Evolutionary conservation across 1,140 invertebrate genomes (phyloP).

Genomic region (Halotydeus destructor): DNA sequence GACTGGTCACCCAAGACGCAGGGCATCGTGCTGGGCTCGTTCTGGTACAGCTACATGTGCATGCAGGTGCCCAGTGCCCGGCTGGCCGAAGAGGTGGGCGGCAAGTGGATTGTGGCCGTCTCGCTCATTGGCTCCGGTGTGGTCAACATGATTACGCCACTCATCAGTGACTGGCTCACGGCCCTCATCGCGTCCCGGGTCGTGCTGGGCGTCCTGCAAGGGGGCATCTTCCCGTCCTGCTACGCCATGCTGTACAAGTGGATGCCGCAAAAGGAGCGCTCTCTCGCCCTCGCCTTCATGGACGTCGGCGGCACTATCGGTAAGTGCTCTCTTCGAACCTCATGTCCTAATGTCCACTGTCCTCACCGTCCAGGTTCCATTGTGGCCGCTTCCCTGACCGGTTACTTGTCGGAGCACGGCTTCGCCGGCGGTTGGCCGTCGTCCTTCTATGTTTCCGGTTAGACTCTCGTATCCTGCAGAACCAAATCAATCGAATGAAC

Average conservation of each 20-base stretch:
- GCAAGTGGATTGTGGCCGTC: constrained; percentile 17
- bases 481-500: too few species aligned
- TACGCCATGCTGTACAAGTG: constrained; percentile 5
- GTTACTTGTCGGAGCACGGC: constrained; percentile 21
- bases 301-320: constrained; percentile 10
- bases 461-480: too few species aligned
- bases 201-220: constrained; percentile 4
- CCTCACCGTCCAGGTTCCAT: constrained; percentile 28
- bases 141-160: constrained; percentile 1
- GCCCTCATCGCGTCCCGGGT: constrained; percentile 1
- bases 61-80: constrained; percentile 22
- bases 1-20: too few species aligned
- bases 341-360: too few species aligned
- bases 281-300: constrained; percentile 8
- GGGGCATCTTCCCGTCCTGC: constrained; percentile 3
- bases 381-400: constrained; percentile 19
- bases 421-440: constrained; percentile 37
- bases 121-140: neutral
- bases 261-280: constrained; percentile 3
- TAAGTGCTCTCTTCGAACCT: constrained; percentile 11
- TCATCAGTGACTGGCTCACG: too few species aligned
- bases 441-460: constrained; percentile 52
- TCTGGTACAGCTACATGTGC: constrained; percentile 28
- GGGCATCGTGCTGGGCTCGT: constrained; percentile 25
- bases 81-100: constrained; percentile 24